Base-by-base conservation (phyloP, 1,140 invertebrate species). In the Orchesella cincta region DNA sequence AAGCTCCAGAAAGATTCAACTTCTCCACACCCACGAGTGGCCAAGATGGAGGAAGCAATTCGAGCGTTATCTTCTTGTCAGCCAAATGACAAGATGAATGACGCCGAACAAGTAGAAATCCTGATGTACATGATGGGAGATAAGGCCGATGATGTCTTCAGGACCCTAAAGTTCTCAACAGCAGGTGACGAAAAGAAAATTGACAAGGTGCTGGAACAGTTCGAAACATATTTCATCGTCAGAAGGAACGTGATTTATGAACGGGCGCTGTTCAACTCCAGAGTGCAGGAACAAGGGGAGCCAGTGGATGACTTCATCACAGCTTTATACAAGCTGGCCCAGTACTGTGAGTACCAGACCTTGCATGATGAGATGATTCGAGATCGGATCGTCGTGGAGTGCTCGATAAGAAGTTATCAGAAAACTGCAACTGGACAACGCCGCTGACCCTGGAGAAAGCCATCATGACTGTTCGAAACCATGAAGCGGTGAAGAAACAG, bases 381-480 rank as follows among this genome's bases (percentile, higher is more conserved):
- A 0, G 78, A 79, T 71, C 75, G 82, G 35, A 83, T 86, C 20
- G 83, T 85, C 16, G 81, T 84, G 84, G 83, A 28, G 83, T 85
- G 1, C 28, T 73, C 0, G 82, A 85, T 71, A 75, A 81, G 20
- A n/a, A 46, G n/a, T 35, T 83, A 1, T 83, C 84, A 74, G 82
- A 85, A 79, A 83, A 76, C 70, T 62, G 86, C 28, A 75, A 85
- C 31, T 73, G 83, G 76, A 81, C 81, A 23, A 52, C 74, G 14
- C 77, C 83, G 31, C 78, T 86, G 46, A 84, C 77, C 1, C 64
- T 85, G 26, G 76, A 81, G 26, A 81, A 83, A 74, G 83, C 83
- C 16, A 75, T 84, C 0, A 73, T 81, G 20, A 76, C 78, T 16
- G 81, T 80, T 72, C 73, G 79, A 28, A 74, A 81, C 14, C n/a